Conservation (phyloP, 2,797 vertebrate species). For the Gouania willdenowi region DNA sequence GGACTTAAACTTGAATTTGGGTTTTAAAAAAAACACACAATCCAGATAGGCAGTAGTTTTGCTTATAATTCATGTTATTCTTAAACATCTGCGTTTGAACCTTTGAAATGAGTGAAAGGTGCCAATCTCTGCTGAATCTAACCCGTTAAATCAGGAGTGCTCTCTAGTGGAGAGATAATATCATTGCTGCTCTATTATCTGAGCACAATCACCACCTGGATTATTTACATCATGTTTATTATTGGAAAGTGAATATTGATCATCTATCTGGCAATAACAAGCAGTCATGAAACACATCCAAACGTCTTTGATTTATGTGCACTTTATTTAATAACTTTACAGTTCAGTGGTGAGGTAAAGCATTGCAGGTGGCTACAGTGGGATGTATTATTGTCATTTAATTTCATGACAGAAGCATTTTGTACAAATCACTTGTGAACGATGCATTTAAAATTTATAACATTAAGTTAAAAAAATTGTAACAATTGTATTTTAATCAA, state of each 20-base stretch:
- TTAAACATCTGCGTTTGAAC: too few relatives aligned
- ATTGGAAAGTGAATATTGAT: too few relatives aligned
- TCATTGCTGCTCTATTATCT: neutral
- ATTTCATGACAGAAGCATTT: constrained; percentile 44
- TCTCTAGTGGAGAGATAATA: constrained; percentile 28
- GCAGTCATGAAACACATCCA: neutral
- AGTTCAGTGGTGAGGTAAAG: constrained; percentile 64
- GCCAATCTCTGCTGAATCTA: neutral
- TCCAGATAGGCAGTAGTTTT: too few relatives aligned
- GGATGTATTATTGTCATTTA: constrained; percentile 44
- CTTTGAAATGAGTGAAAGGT: too few relatives aligned
- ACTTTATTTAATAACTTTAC: constrained; percentile 59
- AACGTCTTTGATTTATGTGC: constrained; percentile 27
- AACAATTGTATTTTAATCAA: neutral
- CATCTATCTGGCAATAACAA: neutral
- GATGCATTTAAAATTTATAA: constrained; percentile 3
- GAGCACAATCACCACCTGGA: neutral
- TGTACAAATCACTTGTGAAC: constrained; percentile 11
- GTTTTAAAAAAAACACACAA: too few relatives aligned
- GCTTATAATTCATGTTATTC: too few relatives aligned
- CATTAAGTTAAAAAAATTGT: constrained; percentile 1
- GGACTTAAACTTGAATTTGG: too few relatives aligned
- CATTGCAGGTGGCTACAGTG: constrained; percentile 59
- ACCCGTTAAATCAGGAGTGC: neutral
- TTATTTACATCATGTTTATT: too few relatives aligned